Evolutionary conservation across 2,888 invertebrate genomes (phyloP), one percentile per base, ranked within the genome.

Genomic region (Troilus luridus): DNA sequence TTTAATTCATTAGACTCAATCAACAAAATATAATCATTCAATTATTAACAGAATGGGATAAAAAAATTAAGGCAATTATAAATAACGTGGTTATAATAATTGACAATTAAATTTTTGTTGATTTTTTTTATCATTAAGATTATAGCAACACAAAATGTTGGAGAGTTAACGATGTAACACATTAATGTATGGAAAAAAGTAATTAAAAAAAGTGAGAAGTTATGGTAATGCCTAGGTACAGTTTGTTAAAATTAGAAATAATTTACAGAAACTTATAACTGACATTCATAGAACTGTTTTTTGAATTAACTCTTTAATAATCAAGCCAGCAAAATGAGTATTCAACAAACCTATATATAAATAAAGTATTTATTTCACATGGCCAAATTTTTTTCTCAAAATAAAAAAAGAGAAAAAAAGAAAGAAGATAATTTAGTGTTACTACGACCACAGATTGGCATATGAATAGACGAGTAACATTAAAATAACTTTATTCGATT

Each of bases 401-500:
- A 62, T 21, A 64, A 24, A 64, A 64, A 64, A 64, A 59, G 59
- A 59, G 14, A 14, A 77, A 41, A 77, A 77, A 77, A 11, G 41
- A 77, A 77, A 77, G 27, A 17, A 10, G 12, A 41, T 77, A 17
- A 77, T 41, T 56, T 85, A 85, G 6, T 85, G 85, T 54, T 85
- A 85, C 21, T 56, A 56, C 17, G n/a, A 14, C 85, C 85, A 85
- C 54, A 56, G n/a, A 17, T 58, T 21, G 56, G 54, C 14, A 85
- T n/a, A 85, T 58, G 56, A 85, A 85, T 58, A 85, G 56, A 58
- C 56, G 41, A 85, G n/a, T 54, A 85, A 58, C 85, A 58, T 85
- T 81, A n/a, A 56, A 85, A 85, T 85, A 54, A 54, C 85, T 85
- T 85, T 85, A 85, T 85, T 85, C 27, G 85, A n/a, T 85, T 85